Conservation (phyloP, 92 coral and sea anemone genomes). For the Palythoa grandiflora region DNA sequence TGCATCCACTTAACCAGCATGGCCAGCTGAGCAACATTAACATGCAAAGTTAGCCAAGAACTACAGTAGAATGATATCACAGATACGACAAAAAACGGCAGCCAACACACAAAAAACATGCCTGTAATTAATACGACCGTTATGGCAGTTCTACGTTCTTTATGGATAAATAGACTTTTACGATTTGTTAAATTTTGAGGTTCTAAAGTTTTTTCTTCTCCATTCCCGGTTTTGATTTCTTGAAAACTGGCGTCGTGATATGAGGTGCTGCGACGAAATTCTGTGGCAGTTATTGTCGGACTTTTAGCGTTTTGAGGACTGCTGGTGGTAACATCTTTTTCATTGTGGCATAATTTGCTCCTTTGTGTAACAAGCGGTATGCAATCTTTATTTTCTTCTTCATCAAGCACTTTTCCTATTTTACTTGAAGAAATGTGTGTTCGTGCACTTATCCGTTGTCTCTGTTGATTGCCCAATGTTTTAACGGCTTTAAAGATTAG, state of each 20-base stretch:
- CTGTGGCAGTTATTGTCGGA: background rate
- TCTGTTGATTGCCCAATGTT: background rate
- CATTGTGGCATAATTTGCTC: background rate
- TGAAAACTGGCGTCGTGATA: background rate
- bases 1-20: constrained; percentile 48
- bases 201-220: background rate
- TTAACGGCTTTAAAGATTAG: constrained; percentile 31
- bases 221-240: background rate
- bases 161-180: background rate
- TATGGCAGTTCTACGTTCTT: constrained; percentile 41
- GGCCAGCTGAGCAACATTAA: constrained; percentile 23
- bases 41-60: constrained; percentile 11
- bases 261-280: background rate
- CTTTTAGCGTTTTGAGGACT: too few relatives aligned
- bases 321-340: background rate
- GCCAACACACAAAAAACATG: constrained; percentile 40
- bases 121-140: constrained; percentile 37
- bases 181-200: background rate
- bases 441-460: background rate
- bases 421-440: background rate
- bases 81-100: constrained; percentile 37
- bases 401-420: background rate
- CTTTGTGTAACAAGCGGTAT: background rate
- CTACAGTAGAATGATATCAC: constrained; percentile 49
- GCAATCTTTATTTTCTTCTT: background rate